Evolutionary conservation across 2,888 invertebrate species (phyloP).

Genomic region (Tenthredo mesomela): DNA sequence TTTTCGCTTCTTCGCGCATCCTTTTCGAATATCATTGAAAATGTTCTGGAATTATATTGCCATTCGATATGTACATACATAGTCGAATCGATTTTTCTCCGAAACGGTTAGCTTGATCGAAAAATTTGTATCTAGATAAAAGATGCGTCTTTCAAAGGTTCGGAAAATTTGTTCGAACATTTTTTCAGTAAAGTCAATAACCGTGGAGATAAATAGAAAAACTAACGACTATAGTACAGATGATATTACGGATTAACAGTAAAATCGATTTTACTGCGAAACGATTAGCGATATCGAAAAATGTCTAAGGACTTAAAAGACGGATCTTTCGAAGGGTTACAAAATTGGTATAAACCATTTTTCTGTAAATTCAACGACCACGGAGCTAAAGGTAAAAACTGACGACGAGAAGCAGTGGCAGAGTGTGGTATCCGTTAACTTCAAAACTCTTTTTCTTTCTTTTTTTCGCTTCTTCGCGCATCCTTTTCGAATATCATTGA

Average conservation of each 20-base stretch:
- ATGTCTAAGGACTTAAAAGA: background rate
- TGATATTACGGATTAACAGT: background rate
- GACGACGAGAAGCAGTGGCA: too few relatives aligned
- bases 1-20: too few relatives aligned
- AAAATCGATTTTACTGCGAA: background rate
- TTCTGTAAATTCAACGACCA: background rate
- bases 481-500: too few relatives aligned
- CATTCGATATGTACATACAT: too few relatives aligned
- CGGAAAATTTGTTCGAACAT: background rate
- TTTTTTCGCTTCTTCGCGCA: too few relatives aligned
- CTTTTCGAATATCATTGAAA: too few relatives aligned
- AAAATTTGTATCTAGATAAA: background rate
- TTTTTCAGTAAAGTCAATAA: background rate
- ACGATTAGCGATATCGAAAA: background rate
- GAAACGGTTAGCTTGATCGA: background rate
- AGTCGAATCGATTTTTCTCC: background rate
- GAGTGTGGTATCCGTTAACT: too few relatives aligned
- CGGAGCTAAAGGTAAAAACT: background rate
- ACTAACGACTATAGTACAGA: background rate
- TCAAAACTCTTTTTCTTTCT: too few relatives aligned
- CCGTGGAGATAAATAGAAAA: background rate
- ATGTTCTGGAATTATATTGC: too few relatives aligned
- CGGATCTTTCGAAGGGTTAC: background rate
- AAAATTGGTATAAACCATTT: background rate
- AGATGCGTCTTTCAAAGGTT: background rate